phyloP scores from a whole-genome alignment of 2,888 invertebrate genomes.

The Electrophaes corylata region DNA sequence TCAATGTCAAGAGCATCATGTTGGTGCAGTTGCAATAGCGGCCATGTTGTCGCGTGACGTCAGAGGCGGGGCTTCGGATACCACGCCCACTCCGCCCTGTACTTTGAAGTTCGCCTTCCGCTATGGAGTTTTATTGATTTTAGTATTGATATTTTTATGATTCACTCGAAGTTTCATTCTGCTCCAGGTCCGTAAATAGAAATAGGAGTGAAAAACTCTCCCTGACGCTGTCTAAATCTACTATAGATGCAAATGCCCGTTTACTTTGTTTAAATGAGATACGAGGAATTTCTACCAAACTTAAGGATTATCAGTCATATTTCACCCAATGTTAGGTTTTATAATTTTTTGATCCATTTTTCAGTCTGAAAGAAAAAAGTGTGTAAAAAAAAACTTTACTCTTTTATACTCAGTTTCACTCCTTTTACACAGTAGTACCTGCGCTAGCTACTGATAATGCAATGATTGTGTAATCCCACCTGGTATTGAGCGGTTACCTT shows the following conservation, averaged over 20 bases:
- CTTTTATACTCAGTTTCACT: too few relatives aligned
- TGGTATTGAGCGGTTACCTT: too few relatives aligned
- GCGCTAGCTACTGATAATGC: too few relatives aligned
- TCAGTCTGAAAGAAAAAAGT: too few relatives aligned
- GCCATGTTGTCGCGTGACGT: slow-evolving; percentile 75
- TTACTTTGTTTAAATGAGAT: neutral
- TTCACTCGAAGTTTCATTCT: neutral
- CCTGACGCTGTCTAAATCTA: neutral
- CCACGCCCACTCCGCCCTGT: slow-evolving; percentile 61
- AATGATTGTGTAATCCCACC: too few relatives aligned
- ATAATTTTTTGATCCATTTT: too few relatives aligned
- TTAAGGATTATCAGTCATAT: too few relatives aligned
- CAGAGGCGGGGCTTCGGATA: slow-evolving; percentile 62
- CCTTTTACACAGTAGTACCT: too few relatives aligned
- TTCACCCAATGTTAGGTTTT: too few relatives aligned
- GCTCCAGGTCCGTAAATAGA: neutral
- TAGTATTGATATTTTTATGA: neutral
- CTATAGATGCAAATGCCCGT: neutral
- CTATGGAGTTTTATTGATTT: neutral
- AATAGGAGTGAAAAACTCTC: neutral
- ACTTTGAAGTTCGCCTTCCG: slow-evolving; percentile 34
- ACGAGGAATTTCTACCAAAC: too few relatives aligned
- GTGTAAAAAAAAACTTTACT: too few relatives aligned
- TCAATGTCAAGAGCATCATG: slow-evolving; percentile 34
- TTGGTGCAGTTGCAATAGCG: slow-evolving; percentile 59